Percentiles rank a stretch among this genome's conserved stretches.
These are phyloP conservation scores for Nemapogon koenigi DNA, from an alignment of 2,888 invertebrate genomes.

Conservation along the genomic window DNA sequence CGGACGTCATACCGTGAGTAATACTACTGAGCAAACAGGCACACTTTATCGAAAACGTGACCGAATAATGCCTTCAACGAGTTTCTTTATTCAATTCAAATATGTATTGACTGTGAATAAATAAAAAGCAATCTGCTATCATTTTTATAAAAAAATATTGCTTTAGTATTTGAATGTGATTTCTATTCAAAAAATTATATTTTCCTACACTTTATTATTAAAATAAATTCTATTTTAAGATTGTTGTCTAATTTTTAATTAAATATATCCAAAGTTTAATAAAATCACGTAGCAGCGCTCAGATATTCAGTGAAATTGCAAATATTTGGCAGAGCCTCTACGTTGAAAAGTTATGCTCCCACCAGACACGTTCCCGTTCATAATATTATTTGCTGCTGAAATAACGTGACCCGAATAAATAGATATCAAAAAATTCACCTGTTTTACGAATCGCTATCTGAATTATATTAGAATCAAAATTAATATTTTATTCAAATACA, in stretches of 20 bases:
- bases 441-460: background rate
- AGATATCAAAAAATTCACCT: conserved; percentile 4
- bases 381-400: conserved; percentile 47
- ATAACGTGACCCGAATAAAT: conserved; percentile 42
- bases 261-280: too few relatives aligned
- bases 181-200: too few relatives aligned
- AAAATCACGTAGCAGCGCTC: too few relatives aligned
- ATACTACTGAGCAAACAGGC: conserved; percentile 24
- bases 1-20: conserved; percentile 35
- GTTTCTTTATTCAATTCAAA: conserved; percentile 5
- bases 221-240: too few relatives aligned
- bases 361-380: conserved; percentile 43
- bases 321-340: conserved; percentile 13
- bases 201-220: too few relatives aligned
- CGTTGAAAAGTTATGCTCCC: conserved; percentile 34
- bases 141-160: too few relatives aligned
- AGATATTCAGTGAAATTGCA: conserved; percentile 7
- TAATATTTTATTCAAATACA: too few relatives aligned
- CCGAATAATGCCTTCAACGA: conserved; percentile 7
- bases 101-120: conserved; percentile 8
- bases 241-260: too few relatives aligned
- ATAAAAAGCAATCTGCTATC: too few relatives aligned
- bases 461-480: too few relatives aligned
- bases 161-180: too few relatives aligned
- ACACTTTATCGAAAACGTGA: conserved; percentile 10